Evolutionary conservation across 2,888 invertebrate genomes (phyloP), one percentile per base, ranked within the genome.

Genomic region (Chironomus tentans): DNA sequence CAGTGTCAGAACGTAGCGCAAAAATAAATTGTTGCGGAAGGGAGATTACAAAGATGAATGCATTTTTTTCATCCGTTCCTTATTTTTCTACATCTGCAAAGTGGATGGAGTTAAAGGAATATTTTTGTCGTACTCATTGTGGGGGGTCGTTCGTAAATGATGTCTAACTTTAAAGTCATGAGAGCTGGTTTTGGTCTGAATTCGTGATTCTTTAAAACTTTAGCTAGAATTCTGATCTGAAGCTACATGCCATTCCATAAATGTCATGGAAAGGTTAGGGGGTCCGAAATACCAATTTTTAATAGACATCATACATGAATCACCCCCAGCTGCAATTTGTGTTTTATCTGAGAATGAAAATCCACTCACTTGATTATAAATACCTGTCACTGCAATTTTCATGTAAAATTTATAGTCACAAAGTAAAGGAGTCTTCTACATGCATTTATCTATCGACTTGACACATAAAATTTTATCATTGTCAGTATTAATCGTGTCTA

Each of bases 21-120:
- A 73, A 73, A 74, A 74, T 74, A 74, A 74, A 74, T 74, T 74
- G 74, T 74, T 74, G 74, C 68, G 74, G 74, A 74, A 68, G 73
- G 68, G 48, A 74, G 74, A 74, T 74, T 74, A 74, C 74, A 74
- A 74, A 74, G 74, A 74, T 74, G 74, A 74, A 74, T 74, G 74
- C 74, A 74, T 68, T 74, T 68, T n/a, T 74, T 22, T 71, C 56
- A 56, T 18, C 18, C 71, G 48, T 48, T 50, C 70, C 22, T 70
- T 72, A 56, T 38, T 50, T n/a, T n/a, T n/a, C 56, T 56, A 2
- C 18, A 56, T 56, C 15, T 56, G 56, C 56, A 56, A 50, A 56
- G 50, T 50, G 56, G 18, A 56, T 15, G 5, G 50, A 50, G 18
- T 50, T 50, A 18, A 18, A 56, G n/a, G 56, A 56, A 15, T 38